Conservation (phyloP, 2,888 invertebrate species). For the Thereva unica region DNA sequence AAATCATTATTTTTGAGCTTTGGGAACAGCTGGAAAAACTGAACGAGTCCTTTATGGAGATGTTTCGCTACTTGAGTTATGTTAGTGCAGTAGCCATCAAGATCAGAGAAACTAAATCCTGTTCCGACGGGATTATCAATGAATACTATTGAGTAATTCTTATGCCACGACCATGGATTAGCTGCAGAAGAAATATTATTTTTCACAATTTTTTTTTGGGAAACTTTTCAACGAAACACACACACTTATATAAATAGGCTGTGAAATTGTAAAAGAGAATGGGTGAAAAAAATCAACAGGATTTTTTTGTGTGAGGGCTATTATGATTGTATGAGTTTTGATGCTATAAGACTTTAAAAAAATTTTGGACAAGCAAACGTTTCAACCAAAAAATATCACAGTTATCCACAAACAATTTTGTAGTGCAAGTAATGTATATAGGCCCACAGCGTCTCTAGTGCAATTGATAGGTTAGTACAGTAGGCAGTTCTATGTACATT, state of each 20-base stretch:
- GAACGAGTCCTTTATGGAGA: conserved; percentile 64
- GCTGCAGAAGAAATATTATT: conserved; percentile 49
- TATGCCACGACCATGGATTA: conserved; percentile 65
- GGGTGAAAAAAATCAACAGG: too few relatives aligned
- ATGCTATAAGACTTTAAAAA: too few relatives aligned
- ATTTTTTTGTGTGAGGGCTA: not conserved
- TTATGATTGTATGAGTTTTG: too few relatives aligned
- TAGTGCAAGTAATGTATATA: too few relatives aligned
- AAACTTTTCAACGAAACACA: too few relatives aligned
- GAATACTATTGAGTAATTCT: conserved; percentile 66
- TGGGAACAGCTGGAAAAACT: conserved; percentile 69
- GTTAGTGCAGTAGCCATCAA: conserved; percentile 65
- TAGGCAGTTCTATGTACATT: too few relatives aligned
- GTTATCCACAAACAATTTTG: too few relatives aligned
- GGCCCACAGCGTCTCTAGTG: too few relatives aligned
- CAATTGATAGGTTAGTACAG: too few relatives aligned
- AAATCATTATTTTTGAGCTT: conserved; percentile 64
- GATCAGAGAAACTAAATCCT: conserved; percentile 69
- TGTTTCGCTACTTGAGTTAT: conserved; percentile 67
- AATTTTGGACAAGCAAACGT: too few relatives aligned
- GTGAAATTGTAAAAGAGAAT: not conserved
- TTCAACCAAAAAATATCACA: too few relatives aligned
- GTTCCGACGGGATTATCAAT: conserved; percentile 72
- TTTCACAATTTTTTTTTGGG: too few relatives aligned
- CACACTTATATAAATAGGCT: not conserved